phyloP scores from a whole-genome alignment of 2,113 vertebrate genomes.

The Anser cygnoides region DNA sequence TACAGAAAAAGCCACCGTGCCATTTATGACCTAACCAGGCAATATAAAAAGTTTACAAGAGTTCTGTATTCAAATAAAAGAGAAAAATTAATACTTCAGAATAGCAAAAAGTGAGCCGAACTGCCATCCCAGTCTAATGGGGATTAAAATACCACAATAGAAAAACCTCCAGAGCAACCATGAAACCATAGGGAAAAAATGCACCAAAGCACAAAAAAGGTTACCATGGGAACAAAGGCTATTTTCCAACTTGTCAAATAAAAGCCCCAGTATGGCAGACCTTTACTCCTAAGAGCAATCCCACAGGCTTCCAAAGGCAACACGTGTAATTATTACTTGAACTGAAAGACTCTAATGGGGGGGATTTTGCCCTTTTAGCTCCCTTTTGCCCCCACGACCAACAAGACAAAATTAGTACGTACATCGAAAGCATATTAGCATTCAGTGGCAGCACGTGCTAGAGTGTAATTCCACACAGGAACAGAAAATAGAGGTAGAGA shows the following conservation, averaged over 20 bases:
- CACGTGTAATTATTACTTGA: constrained; percentile 19
- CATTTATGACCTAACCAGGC: background rate
- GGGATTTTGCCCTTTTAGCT: background rate
- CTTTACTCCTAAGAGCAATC: constrained; percentile 54
- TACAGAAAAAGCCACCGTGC: background rate
- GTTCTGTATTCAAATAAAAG: background rate
- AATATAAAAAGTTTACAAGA: constrained; percentile 38
- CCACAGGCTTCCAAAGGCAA: constrained; percentile 19
- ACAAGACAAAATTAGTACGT: background rate
- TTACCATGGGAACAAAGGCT: constrained; percentile 71
- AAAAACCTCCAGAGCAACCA: constrained; percentile 65
- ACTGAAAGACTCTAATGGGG: background rate
- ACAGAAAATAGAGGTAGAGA: background rate
- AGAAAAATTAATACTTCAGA: background rate
- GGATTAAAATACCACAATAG: constrained; percentile 54
- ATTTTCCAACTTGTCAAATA: constrained; percentile 67
- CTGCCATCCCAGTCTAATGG: background rate
- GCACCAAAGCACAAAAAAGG: constrained; percentile 56
- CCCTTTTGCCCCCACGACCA: background rate
- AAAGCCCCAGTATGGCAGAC: constrained; percentile 62
- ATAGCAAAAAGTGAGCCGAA: constrained; percentile 27
- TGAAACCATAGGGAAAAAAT: constrained; percentile 62
- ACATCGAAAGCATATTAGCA: background rate
- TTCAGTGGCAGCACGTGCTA: background rate
- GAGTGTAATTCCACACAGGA: background rate